Evolutionary conservation across 1,140 invertebrate species (phyloP), one percentile per base, ranked within the genome.

Genomic region (Drosophila albomicans): DNA sequence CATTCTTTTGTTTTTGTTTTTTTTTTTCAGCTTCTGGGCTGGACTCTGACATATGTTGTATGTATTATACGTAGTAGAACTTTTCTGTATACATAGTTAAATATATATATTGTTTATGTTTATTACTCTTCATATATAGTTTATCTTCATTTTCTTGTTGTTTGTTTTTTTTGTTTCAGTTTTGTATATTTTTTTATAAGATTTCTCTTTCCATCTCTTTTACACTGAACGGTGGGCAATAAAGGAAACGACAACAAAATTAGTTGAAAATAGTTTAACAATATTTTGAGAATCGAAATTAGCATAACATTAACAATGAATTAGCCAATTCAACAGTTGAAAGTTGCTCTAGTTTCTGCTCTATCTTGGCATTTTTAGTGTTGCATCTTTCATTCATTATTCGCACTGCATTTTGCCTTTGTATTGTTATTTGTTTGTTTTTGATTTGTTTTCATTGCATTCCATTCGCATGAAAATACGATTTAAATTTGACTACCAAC

Each of bases 401-500:
- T 25, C 10, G 35, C 35, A 38, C 10, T 38, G 30, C 30, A 32
- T 6, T 32, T 32, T 32, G 30, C 30, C 30, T 32, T 32, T 32
- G 30, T 32, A 6, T 32, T 32, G 5, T 32, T 32, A 32, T 32
- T 32, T 32, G 6, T 7, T 32, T 32, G 5, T 32, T 32, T 32
- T 32, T 32, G 5, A 7, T 32, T 7, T 38, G 35, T 38, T 38
- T 38, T 38, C 15, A 54, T 58, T 61, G 30, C 70, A 16, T 63
- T 13, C 15, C 43, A 56, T 20, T 61, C 57, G 35, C 25, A 15
- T 71, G 46, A 58, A 20, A 59, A 62, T 76, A 66, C 15, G 62
- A 76, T 77, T 62, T 72, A 73, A 68, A 78, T 78, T 77, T 76
- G 69, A 73, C 63, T 66, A 76, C 62, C 63, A 72, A 76, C 73